Conservation (phyloP, 2,113 vertebrate species). For the Notechis scutatus region DNA sequence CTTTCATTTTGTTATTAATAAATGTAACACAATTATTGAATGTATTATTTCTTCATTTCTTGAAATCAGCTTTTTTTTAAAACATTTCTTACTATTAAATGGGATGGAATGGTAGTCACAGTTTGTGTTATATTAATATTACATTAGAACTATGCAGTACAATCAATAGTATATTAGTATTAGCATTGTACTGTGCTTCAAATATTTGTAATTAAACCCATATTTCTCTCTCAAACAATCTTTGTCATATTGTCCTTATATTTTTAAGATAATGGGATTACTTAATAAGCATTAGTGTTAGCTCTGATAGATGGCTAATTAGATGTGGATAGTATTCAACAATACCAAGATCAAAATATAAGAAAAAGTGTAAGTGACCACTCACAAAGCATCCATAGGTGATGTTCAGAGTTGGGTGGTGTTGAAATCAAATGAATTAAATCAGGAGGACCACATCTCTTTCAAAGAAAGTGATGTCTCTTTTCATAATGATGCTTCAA, state of each 20-base stretch:
- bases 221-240: not conserved
- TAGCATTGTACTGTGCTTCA: not conserved
- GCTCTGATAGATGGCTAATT: slow-evolving; percentile 32
- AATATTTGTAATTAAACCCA: slow-evolving; percentile 5
- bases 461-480: not conserved
- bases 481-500: not conserved
- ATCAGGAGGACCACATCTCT: not conserved
- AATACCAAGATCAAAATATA: not conserved
- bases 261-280: too few relatives aligned
- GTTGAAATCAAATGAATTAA: not conserved
- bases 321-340: not conserved
- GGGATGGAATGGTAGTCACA: not conserved
- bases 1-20: not conserved
- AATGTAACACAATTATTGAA: too few relatives aligned
- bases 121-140: not conserved
- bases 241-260: too few relatives aligned
- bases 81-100: not conserved
- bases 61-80: not conserved
- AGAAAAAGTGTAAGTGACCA: not conserved
- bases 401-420: not conserved
- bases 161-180: not conserved
- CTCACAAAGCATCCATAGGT: not conserved
- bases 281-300: not conserved
- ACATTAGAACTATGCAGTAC: not conserved
- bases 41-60: too few relatives aligned